Evolutionary conservation across 2,888 invertebrate species (phyloP).

Genomic region (Tipula helvola): DNA sequence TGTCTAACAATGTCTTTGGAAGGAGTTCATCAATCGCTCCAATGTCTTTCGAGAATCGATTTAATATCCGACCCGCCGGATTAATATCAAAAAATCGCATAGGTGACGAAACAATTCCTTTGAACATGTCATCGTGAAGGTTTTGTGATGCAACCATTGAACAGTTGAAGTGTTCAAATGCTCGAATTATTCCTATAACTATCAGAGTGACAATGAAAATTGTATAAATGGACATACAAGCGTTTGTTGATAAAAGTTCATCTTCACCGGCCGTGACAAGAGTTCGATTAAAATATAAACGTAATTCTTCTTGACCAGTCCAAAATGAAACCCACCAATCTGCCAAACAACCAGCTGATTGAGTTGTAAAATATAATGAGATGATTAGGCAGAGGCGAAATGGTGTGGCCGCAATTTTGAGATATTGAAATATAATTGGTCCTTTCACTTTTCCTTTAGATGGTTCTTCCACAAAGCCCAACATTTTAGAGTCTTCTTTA

Average conservation of each 20-base stretch:
- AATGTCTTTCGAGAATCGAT: slow-evolving; percentile 74
- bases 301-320: slow-evolving; percentile 20
- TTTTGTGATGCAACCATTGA: slow-evolving; percentile 53
- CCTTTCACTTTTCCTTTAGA: slow-evolving; percentile 36
- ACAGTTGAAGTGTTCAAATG: slow-evolving; percentile 46
- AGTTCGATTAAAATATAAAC: neutral
- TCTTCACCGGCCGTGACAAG: slow-evolving; percentile 18
- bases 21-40: slow-evolving; percentile 67
- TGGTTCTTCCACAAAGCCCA: slow-evolving; percentile 27
- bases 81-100: slow-evolving; percentile 75
- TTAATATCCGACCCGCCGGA: slow-evolving; percentile 64
- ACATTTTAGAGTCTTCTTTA: neutral
- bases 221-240: slow-evolving; percentile 50
- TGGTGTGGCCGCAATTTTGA: slow-evolving; percentile 39
- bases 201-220: slow-evolving; percentile 40
- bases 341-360: slow-evolving; percentile 44
- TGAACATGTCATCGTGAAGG: slow-evolving; percentile 61
- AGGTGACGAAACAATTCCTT: slow-evolving; percentile 32
- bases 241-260: slow-evolving; percentile 25
- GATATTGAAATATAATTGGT: slow-evolving; percentile 33
- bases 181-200: slow-evolving; percentile 44
- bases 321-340: slow-evolving; percentile 62
- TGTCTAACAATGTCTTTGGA: slow-evolving; percentile 55
- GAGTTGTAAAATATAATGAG: slow-evolving; percentile 41
- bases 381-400: slow-evolving; percentile 34